These are phyloP conservation scores for Synergus gifuensis DNA, from an alignment of 2,888 invertebrate genomes.

Conservation along the genomic window DNA sequence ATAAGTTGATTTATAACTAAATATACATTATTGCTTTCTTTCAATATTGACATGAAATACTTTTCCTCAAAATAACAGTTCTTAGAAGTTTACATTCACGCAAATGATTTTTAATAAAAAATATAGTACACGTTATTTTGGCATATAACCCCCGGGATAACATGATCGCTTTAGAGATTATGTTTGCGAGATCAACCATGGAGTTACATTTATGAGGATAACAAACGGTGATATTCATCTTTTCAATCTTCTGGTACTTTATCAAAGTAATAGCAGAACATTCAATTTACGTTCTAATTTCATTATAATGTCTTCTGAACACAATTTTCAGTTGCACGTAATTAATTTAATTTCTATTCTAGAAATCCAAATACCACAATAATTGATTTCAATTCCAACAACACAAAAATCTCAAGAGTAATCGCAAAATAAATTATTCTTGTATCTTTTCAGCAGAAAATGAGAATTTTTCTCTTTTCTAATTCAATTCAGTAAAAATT, in stretches of 20 bases:
- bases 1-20: slow-evolving; percentile 22
- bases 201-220: not conserved
- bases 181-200: not conserved
- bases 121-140: slow-evolving; percentile 27
- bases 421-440: not conserved
- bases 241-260: slow-evolving; percentile 3
- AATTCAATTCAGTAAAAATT: not conserved
- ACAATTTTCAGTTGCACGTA: slow-evolving; percentile 14
- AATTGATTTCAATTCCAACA: not conserved
- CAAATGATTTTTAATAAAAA: slow-evolving; percentile 13
- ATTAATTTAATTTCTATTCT: slow-evolving; percentile 1
- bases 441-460: not conserved
- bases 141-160: slow-evolving; percentile 18
- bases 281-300: slow-evolving; percentile 6
- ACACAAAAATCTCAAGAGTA: not conserved
- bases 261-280: not conserved
- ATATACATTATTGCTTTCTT: not conserved
- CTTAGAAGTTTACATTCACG: not conserved
- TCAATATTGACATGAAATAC: not conserved
- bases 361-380: slow-evolving; percentile 10
- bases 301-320: slow-evolving; percentile 7
- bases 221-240: slow-evolving; percentile 17
- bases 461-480: not conserved
- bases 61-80: slow-evolving; percentile 20
- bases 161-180: not conserved